These are phyloP conservation scores for Parasteatoda lunata DNA, from an alignment of 2,888 invertebrate genomes.

Conservation along the genomic window DNA sequence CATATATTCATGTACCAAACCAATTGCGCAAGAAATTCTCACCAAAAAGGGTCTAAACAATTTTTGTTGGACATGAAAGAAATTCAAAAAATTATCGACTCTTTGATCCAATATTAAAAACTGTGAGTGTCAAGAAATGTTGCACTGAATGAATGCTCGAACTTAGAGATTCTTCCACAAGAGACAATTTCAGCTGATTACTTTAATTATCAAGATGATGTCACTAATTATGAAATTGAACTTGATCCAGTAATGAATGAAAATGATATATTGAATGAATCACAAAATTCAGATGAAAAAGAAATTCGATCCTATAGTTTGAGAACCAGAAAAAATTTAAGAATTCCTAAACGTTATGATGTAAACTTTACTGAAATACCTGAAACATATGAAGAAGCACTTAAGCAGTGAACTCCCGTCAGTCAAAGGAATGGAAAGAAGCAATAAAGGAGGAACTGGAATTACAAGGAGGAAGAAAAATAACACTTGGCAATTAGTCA, in stretches of 20 bases:
- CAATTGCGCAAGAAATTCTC: not conserved
- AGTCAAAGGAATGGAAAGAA: constrained; percentile 10
- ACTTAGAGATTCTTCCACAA: not conserved
- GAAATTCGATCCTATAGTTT: not conserved
- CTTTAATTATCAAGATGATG: not conserved
- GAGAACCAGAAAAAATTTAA: not conserved
- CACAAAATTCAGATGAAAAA: not conserved
- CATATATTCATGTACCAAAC: constrained; percentile 26
- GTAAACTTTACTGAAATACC: not conserved
- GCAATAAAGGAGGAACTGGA: constrained; percentile 42
- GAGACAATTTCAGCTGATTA: not conserved
- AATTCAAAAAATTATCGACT: constrained; percentile 2
- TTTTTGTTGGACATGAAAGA: not conserved
- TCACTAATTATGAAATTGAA: not conserved
- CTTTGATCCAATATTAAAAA: not conserved
- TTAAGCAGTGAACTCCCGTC: constrained; percentile 4
- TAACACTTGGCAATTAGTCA: constrained; percentile 9
- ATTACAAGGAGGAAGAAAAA: constrained; percentile 25
- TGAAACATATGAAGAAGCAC: constrained; percentile 36
- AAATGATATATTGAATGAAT: not conserved
- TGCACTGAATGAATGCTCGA: not conserved
- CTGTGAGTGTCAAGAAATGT: constrained; percentile 7
- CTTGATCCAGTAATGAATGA: not conserved
- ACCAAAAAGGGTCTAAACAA: not conserved
- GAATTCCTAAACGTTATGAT: not conserved